Conservation (phyloP, 2,888 invertebrate species). For the Eristalinus aeneus region DNA sequence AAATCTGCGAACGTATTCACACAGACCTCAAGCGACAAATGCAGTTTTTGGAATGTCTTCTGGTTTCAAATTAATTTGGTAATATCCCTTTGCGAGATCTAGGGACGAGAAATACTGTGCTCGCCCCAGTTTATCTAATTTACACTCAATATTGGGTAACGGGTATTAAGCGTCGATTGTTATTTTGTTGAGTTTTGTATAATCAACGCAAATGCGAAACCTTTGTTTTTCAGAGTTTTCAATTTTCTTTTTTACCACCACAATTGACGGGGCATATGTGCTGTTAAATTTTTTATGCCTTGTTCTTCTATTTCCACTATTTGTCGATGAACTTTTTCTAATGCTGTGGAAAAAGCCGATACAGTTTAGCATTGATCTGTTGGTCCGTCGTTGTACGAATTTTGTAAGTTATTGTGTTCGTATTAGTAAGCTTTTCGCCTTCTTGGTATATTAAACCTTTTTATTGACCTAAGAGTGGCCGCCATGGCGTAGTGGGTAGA, state of each 20-base stretch:
- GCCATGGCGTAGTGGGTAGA: too few species aligned
- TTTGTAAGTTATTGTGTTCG: background rate
- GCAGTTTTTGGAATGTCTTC: too few species aligned
- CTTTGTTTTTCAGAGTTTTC: conserved; percentile 17
- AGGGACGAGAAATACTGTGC: too few species aligned
- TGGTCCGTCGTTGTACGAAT: conserved; percentile 30
- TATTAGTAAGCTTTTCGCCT: background rate
- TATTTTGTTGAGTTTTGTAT: conserved; percentile 24
- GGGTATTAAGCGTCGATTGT: conserved; percentile 40
- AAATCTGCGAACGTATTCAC: too few species aligned
- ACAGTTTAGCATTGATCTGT: conserved; percentile 24
- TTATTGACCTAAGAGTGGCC: background rate
- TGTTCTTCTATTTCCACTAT: conserved; percentile 7
- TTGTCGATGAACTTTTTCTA: conserved; percentile 19
- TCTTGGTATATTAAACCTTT: background rate
- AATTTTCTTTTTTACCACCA: conserved; percentile 16
- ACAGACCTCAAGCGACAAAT: too few species aligned
- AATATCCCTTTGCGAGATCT: too few species aligned
- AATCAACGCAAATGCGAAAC: conserved; percentile 28
- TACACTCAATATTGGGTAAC: conserved; percentile 21
- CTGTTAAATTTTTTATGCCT: background rate
- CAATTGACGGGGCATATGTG: background rate
- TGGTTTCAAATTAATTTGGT: too few species aligned
- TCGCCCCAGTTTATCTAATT: too few species aligned
- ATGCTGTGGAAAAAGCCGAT: conserved; percentile 18